A percentile compares a stretch with the other conserved stretches of the same genome.
Conservation (phyloP, 2,888 invertebrate species). For the Lacanobia oleracea region DNA sequence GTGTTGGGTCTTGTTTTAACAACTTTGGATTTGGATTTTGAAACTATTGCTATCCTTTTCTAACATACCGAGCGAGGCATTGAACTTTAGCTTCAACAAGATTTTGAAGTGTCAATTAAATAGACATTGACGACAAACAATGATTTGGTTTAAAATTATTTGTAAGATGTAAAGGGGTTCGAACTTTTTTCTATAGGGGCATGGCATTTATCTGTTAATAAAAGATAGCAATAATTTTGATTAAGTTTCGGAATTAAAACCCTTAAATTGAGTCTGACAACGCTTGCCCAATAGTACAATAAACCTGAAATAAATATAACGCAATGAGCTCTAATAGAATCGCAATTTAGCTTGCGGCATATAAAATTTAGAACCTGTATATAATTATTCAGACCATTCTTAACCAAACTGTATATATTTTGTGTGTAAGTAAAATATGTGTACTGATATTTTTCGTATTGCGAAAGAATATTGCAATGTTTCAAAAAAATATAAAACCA, state of each 20-base stretch:
- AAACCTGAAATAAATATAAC: background rate
- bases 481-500: too few relatives aligned
- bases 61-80: too few relatives aligned
- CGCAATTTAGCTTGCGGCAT: background rate
- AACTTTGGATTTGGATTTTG: background rate
- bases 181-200: too few relatives aligned
- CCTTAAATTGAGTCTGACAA: conserved; percentile 10
- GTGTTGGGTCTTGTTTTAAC: conserved; percentile 33
- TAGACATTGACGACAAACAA: too few relatives aligned
- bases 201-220: background rate
- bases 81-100: too few relatives aligned
- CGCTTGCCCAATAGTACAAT: background rate
- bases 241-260: background rate
- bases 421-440: conserved; percentile 17
- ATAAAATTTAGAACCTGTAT: background rate
- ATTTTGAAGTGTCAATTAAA: background rate
- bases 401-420: conserved; percentile 7
- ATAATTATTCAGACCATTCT: background rate
- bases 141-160: background rate
- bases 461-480: too few relatives aligned
- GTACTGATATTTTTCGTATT: conserved; percentile 1
- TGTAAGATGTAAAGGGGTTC: background rate
- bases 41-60: background rate
- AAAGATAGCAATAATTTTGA: background rate
- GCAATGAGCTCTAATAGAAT: background rate